Evolutionary conservation across 2,797 vertebrate genomes (phyloP).

Genomic region (Peromyscus nudipes): DNA sequence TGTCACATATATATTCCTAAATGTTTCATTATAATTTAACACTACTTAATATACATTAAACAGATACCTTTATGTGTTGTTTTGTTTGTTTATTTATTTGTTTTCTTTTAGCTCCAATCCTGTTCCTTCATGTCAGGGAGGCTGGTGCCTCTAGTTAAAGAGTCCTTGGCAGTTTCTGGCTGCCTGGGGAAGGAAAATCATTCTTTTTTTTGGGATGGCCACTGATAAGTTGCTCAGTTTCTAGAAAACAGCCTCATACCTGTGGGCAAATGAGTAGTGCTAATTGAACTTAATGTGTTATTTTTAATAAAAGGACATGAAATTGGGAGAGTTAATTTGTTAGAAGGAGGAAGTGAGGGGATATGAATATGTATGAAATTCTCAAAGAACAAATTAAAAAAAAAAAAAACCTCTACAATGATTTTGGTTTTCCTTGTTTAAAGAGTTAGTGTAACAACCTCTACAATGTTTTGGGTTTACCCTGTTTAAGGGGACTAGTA

Average conservation of each 20-base stretch:
- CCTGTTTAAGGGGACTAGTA: slow-evolving; percentile 5
- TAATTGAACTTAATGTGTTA: background rate
- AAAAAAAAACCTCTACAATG: background rate
- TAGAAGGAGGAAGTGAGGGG: background rate
- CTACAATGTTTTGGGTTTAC: background rate
- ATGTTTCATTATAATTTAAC: slow-evolving; percentile 74
- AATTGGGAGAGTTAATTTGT: background rate
- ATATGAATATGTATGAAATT: background rate
- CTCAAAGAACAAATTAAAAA: background rate
- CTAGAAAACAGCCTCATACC: background rate
- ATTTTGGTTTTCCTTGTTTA: background rate
- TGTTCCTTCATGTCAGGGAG: background rate
- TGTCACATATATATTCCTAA: slow-evolving; percentile 75
- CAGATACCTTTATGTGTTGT: slow-evolving; percentile 13
- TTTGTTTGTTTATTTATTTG: background rate
- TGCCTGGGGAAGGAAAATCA: background rate
- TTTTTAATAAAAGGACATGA: background rate
- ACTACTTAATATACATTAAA: slow-evolving; percentile 64
- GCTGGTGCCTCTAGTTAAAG: no score
- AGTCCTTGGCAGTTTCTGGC: background rate
- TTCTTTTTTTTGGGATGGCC: background rate
- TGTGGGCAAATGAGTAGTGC: background rate
- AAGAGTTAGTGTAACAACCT: background rate
- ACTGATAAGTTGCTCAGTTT: background rate
- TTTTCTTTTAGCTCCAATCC: slow-evolving; percentile 40